A percentile compares a stretch with the other conserved stretches of the same genome.
These are phyloP conservation scores for Sacculina carcini DNA, from an alignment of 2,888 invertebrate species.

Conservation along the genomic window DNA sequence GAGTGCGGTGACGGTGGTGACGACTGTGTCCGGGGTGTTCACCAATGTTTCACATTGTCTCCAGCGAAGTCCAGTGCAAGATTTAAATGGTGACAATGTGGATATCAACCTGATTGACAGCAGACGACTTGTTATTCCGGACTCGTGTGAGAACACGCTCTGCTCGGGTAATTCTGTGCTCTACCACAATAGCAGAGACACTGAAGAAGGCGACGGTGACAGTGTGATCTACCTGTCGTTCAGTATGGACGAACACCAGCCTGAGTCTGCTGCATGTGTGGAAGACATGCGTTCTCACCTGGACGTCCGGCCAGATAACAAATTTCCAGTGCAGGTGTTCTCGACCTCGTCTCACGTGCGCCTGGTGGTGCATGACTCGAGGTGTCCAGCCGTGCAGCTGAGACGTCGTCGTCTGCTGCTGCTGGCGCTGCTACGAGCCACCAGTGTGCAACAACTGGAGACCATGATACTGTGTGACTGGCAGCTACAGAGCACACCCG, in stretches of 20 bases:
- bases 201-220: too few relatives aligned
- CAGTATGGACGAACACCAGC: not conserved
- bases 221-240: not conserved
- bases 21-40: too few relatives aligned
- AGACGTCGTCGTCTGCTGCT: not conserved
- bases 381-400: not conserved
- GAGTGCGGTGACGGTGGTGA: too few relatives aligned
- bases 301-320: not conserved
- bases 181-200: too few relatives aligned
- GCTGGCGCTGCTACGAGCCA: not conserved
- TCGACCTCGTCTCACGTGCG: not conserved
- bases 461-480: not conserved
- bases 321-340: not conserved
- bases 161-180: too few relatives aligned
- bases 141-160: too few relatives aligned
- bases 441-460: not conserved
- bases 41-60: too few relatives aligned
- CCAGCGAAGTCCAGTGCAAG: too few relatives aligned
- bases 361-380: not conserved
- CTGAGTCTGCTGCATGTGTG: not conserved
- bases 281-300: not conserved
- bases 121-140: too few relatives aligned
- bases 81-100: too few relatives aligned
- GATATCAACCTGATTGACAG: too few relatives aligned
- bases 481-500: not conserved